Evolutionary conservation across 1,140 invertebrate species (phyloP).

Genomic region (Brachionus plicatilis): DNA sequence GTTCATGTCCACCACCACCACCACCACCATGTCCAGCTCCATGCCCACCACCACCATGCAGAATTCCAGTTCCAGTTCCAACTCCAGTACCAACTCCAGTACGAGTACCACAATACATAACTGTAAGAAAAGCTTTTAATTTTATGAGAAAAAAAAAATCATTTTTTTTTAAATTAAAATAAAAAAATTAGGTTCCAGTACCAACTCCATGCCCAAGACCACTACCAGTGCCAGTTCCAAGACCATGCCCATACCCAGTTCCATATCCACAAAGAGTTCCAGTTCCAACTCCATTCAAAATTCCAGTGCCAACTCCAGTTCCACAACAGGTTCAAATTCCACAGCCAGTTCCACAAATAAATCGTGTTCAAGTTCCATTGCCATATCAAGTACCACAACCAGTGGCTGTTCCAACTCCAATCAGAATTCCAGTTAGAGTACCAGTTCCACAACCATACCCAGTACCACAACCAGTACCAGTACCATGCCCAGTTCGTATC

Average conservation of each 20-base stretch:
- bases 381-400: background rate
- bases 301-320: slow-evolving; percentile 3
- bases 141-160: no score
- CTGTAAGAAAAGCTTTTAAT: background rate
- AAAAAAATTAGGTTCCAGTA: background rate
- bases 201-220: slow-evolving; percentile 4
- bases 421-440: background rate
- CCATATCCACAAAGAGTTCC: background rate
- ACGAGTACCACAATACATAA: background rate
- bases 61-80: background rate
- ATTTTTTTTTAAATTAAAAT: no score
- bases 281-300: background rate
- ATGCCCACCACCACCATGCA: background rate
- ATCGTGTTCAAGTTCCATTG: background rate
- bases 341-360: background rate
- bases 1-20: background rate
- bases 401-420: background rate
- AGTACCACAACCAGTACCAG: background rate
- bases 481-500: background rate
- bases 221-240: slow-evolving; percentile 1
- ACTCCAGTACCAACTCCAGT: background rate
- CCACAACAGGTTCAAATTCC: background rate
- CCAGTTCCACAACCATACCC: background rate
- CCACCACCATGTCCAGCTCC: background rate
- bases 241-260: background rate